A percentile compares a stretch with the other conserved stretches of the same genome.
phyloP scores from a whole-genome alignment of 2,113 vertebrate genomes.

The Pitta sordida region DNA sequence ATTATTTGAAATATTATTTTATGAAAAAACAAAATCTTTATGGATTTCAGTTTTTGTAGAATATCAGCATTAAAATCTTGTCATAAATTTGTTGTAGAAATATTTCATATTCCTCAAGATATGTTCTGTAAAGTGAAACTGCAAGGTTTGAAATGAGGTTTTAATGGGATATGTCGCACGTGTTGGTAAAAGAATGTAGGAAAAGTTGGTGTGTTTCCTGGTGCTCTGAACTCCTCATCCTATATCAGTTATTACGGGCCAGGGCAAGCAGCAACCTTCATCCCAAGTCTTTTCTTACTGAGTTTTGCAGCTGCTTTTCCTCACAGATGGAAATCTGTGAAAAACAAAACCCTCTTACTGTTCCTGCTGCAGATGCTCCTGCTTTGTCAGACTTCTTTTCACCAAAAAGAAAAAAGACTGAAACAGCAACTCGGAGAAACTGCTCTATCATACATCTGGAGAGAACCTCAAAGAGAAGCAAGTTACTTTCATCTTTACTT shows the following conservation, averaged over 20 bases:
- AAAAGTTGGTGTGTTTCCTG: neutral
- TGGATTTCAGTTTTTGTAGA: neutral
- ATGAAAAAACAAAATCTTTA: neutral
- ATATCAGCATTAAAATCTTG: rapidly evolving
- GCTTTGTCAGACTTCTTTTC: neutral
- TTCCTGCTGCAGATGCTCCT: neutral
- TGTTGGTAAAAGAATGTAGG: neutral
- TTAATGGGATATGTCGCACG: rapidly evolving
- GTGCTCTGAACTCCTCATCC: neutral
- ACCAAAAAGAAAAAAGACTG: neutral
- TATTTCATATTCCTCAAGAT: neutral
- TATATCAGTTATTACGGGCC: neutral
- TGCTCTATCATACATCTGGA: neutral
- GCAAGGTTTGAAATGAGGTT: neutral
- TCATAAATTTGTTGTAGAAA: neutral
- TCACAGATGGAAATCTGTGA: neutral
- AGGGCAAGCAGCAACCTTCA: neutral
- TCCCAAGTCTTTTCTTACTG: neutral
- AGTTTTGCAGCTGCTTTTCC: neutral
- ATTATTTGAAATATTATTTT: neutral
- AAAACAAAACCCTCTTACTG: neutral
- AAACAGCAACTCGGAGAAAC: neutral
- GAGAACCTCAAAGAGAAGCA: neutral
- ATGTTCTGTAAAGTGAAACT: neutral
- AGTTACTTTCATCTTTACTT: neutral